Evolutionary conservation across 2,888 invertebrate species (phyloP).

Genomic region (Homarus gammarus): DNA sequence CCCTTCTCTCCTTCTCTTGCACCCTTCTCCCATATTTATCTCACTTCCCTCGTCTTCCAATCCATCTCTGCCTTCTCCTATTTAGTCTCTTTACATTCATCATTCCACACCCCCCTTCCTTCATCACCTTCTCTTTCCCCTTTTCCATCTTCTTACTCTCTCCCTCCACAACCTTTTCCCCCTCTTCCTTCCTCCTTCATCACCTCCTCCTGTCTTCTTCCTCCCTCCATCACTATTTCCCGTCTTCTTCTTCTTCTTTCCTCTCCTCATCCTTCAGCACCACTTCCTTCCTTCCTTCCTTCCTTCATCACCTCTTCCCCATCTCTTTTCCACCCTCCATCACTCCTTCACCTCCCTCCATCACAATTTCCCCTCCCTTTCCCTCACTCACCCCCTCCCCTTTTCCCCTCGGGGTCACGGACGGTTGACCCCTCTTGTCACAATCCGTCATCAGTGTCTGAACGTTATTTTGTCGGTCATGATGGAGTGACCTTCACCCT

Average conservation of each 20-base stretch:
- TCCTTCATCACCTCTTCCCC: not conserved
- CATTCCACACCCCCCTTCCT: not conserved
- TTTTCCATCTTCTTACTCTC: not conserved
- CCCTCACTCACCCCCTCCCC: not conserved
- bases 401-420: not conserved
- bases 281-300: not conserved
- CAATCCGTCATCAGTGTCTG: not conserved
- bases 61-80: too few species aligned
- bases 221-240: not conserved
- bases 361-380: not conserved
- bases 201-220: not conserved
- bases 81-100: too few species aligned
- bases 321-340: not conserved
- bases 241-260: too few species aligned
- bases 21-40: too few species aligned
- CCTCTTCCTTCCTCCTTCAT: not conserved
- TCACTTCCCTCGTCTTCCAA: too few species aligned
- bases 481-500: slow-evolving; percentile 4
- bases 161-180: not conserved
- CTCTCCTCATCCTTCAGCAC: too few species aligned
- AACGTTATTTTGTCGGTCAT: not conserved
- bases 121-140: not conserved
- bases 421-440: not conserved
- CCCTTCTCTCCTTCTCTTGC: not conserved
- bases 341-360: not conserved